Conservation (phyloP, 1,140 invertebrate species). For the Hypothenemus hampei region DNA sequence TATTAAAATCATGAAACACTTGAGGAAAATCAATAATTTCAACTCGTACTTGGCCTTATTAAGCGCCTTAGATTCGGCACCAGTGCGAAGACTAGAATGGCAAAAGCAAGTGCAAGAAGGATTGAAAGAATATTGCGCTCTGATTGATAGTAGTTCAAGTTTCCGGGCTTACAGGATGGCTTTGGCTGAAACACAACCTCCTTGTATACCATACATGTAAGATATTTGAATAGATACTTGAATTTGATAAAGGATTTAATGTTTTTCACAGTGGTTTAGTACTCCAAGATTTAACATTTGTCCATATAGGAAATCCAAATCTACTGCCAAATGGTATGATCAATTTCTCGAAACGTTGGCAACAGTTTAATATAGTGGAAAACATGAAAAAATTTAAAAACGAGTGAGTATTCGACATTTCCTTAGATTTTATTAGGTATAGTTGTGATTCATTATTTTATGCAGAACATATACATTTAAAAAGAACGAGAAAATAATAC, state of each 20-base stretch:
- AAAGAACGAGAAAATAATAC: constrained; percentile 87
- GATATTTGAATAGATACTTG: too few species aligned
- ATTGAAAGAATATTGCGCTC: constrained; percentile 86
- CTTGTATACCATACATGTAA: constrained; percentile 98
- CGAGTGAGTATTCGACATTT: constrained; percentile 58
- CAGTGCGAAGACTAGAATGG: constrained; percentile 92
- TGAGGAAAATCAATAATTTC: constrained; percentile 97
- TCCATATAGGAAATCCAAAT: constrained; percentile 95
- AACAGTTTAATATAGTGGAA: constrained; percentile 96
- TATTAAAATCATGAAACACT: constrained; percentile 97
- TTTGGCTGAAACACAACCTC: constrained; percentile 88
- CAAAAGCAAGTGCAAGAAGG: constrained; percentile 88
- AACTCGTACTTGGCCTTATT: constrained; percentile 96
- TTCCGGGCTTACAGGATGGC: constrained; percentile 93
- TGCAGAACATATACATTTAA: constrained; percentile 77
- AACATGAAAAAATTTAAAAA: constrained; percentile 96
- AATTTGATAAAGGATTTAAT: neutral
- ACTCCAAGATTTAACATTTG: constrained; percentile 97
- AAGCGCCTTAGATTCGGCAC: constrained; percentile 94
- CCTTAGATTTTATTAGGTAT: neutral
- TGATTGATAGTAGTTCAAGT: constrained; percentile 94
- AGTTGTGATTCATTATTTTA: constrained; percentile 35
- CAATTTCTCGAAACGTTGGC: constrained; percentile 97
- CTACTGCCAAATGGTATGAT: constrained; percentile 80
- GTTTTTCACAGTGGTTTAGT: constrained; percentile 81